These are phyloP conservation scores for Chlorodrepanis virens DNA, from an alignment of 2,113 vertebrate genomes.

Conservation along the genomic window DNA sequence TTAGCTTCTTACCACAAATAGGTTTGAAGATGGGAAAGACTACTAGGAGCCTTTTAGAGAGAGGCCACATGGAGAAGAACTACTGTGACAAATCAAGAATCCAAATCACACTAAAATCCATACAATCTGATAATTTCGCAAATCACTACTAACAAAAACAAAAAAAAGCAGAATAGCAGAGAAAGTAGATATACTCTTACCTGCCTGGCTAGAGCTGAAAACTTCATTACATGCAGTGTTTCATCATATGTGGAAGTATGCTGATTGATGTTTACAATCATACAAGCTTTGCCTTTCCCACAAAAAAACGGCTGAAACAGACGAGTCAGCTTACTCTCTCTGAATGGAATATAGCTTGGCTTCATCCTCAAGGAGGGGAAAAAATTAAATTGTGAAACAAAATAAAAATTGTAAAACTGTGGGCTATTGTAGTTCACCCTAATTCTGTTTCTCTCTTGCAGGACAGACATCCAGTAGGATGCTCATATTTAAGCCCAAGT, in stretches of 20 bases:
- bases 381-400: not conserved
- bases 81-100: not conserved
- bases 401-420: not conserved
- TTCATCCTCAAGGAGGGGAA: conserved; percentile 32
- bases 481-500: not conserved
- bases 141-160: not conserved
- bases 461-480: not conserved
- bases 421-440: not conserved
- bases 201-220: conserved; percentile 88
- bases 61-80: not conserved
- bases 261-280: conserved; percentile 90
- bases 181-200: conserved; percentile 34
- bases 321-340: conserved; percentile 91
- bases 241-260: conserved; percentile 86
- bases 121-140: not conserved
- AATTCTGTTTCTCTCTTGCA: not conserved
- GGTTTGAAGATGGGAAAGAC: not conserved
- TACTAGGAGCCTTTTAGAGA: not conserved
- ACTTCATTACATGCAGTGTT: conserved; percentile 89
- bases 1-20: not conserved
- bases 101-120: not conserved
- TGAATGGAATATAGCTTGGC: conserved; percentile 79
- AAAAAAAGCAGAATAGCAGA: not conserved
- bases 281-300: conserved; percentile 84
- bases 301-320: conserved; percentile 88